phyloP scores from a whole-genome alignment of 2,888 invertebrate genomes.

The Melanostoma scalare region DNA sequence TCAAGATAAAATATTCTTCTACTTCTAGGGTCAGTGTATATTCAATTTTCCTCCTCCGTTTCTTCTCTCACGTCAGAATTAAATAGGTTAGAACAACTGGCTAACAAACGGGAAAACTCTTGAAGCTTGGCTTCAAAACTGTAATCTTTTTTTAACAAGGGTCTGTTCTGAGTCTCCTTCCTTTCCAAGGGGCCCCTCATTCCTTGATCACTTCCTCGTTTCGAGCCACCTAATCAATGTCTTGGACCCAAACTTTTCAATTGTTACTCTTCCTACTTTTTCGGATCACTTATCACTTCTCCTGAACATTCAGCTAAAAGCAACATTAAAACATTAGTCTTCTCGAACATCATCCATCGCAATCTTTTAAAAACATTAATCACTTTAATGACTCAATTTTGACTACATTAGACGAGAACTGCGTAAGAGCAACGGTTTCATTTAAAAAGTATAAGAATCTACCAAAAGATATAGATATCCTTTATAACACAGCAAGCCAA shows the following conservation, averaged over 20 bases:
- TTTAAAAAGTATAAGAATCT: neutral
- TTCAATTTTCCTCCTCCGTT: neutral
- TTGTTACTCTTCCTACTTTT: neutral
- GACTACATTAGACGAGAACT: neutral
- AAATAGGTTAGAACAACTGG: neutral
- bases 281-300: neutral
- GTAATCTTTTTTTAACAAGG: neutral
- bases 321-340: neutral
- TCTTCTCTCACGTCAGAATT: neutral
- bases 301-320: neutral
- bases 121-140: neutral
- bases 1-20: neutral
- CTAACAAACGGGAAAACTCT: neutral
- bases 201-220: neutral
- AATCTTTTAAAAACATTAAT: neutral
- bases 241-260: neutral
- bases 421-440: no score
- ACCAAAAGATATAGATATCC: neutral
- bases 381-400: neutral
- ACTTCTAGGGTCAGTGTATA: neutral
- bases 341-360: neutral
- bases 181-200: neutral
- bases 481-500: no score
- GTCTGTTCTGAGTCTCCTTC: neutral
- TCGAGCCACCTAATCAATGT: neutral